phyloP scores from a whole-genome alignment of 1,140 invertebrate species.

The Anastrepha obliqua region DNA sequence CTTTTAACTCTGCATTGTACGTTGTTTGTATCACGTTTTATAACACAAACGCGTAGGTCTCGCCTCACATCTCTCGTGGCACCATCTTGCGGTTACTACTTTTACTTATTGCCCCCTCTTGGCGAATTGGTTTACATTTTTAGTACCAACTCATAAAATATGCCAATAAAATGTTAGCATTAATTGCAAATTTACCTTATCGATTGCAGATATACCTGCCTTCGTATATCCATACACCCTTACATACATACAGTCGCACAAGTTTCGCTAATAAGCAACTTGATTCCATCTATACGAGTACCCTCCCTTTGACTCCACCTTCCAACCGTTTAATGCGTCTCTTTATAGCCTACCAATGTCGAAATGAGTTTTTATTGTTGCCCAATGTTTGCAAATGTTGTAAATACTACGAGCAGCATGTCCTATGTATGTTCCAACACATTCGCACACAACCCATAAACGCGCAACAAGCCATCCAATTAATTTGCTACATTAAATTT shows the following conservation, averaged over 20 bases:
- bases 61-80: not conserved
- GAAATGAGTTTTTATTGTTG: slow-evolving; percentile 37
- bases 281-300: no score
- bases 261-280: not conserved
- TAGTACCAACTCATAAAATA: slow-evolving; percentile 26
- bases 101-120: not conserved
- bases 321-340: not conserved
- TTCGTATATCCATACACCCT: not conserved
- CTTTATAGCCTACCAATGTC: slow-evolving; percentile 8
- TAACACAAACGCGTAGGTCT: not conserved
- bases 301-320: not conserved
- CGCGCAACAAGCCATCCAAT: slow-evolving; percentile 41
- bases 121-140: not conserved
- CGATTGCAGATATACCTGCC: not conserved
- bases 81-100: not conserved
- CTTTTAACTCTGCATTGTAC: not conserved
- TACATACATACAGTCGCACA: not conserved
- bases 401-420: slow-evolving; percentile 28
- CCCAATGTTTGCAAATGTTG: slow-evolving; percentile 18
- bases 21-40: not conserved
- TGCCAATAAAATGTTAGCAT: slow-evolving; percentile 45
- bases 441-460: not conserved
- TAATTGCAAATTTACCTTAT: slow-evolving; percentile 40
- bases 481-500: slow-evolving; percentile 37
- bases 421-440: not conserved